A percentile compares a stretch with the other conserved stretches of the same genome.
These are phyloP conservation scores for Vanessa atalanta DNA, from an alignment of 1,140 invertebrate genomes.

Conservation along the genomic window DNA sequence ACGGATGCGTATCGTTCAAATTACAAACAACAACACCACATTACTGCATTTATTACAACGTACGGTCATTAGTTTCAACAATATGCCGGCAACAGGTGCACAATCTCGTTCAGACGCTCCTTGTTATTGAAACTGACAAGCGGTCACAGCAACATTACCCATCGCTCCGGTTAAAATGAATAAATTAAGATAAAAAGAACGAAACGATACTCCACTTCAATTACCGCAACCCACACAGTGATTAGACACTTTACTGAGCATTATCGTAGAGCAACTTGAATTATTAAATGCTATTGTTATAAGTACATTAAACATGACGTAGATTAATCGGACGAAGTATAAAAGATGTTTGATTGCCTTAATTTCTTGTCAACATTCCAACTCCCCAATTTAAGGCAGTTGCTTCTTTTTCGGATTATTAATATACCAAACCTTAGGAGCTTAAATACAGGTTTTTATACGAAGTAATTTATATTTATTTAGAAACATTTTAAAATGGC, in stretches of 20 bases:
- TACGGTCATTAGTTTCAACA: conserved; percentile 34
- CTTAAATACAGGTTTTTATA: conserved; percentile 2
- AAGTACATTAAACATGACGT: conserved; percentile 72
- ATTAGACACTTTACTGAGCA: conserved; percentile 69
- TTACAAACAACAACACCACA: background rate
- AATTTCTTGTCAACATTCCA: conserved; percentile 70
- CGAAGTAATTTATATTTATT: no score
- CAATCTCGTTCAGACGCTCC: conserved; percentile 51
- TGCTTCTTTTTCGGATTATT: background rate
- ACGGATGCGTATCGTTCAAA: background rate
- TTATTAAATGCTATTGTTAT: conserved; percentile 76
- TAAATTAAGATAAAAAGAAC: conserved; percentile 78
- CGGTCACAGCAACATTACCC: conserved; percentile 74
- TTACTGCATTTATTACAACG: conserved; percentile 26
- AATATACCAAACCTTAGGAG: background rate
- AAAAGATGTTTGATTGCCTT: conserved; percentile 64
- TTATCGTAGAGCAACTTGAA: conserved; percentile 48
- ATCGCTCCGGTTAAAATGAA: conserved; percentile 64
- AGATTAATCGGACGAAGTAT: conserved; percentile 62
- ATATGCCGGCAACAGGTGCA: conserved; percentile 53
- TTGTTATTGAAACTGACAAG: conserved; percentile 73
- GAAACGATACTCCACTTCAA: conserved; percentile 69
- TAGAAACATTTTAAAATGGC: no score
- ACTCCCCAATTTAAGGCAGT: conserved; percentile 26
- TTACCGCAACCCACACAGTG: conserved; percentile 74